A percentile compares a stretch with the other conserved stretches of the same genome.
Evolutionary conservation across 64 coral and sea anemone species (phyloP).

Genomic region (Actinia tenebrosa): DNA sequence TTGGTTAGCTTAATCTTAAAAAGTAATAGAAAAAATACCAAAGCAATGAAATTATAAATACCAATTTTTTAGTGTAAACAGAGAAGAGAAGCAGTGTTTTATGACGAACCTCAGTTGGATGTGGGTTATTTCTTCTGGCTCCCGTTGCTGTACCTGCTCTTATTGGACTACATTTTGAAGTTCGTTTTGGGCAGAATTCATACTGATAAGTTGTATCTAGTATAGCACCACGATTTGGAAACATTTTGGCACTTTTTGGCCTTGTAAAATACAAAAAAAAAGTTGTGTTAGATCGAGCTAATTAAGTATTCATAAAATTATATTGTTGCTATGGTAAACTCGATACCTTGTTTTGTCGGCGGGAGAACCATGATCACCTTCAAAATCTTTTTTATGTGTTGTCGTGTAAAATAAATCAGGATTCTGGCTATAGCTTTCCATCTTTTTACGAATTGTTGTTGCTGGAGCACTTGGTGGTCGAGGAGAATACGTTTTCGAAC

Average conservation of each 20-base stretch:
- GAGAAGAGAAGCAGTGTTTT: not conserved
- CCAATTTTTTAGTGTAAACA: not conserved
- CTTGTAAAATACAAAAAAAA: slow-evolving; percentile 29
- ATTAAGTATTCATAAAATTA: not conserved
- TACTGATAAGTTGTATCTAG: slow-evolving; percentile 57
- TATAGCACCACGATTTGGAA: slow-evolving; percentile 57
- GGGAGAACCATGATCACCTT: slow-evolving; percentile 46
- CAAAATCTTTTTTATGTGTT: slow-evolving; percentile 66
- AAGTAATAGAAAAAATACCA: not conserved
- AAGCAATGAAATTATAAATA: not conserved
- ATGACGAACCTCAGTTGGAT: slow-evolving; percentile 72
- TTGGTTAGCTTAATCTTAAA: not conserved
- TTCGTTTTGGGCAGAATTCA: slow-evolving; percentile 55
- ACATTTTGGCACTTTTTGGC: slow-evolving; percentile 68
- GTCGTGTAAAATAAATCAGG: slow-evolving; percentile 82
- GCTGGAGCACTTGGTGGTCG: slow-evolving; percentile 41
- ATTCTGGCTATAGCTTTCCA: slow-evolving; percentile 62
- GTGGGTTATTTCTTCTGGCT: slow-evolving; percentile 72
- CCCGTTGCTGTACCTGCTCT: slow-evolving; percentile 62
- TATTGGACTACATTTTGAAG: slow-evolving; percentile 19
- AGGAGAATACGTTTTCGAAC: slow-evolving; percentile 8
- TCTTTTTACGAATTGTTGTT: not conserved
- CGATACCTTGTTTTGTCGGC: slow-evolving; percentile 74
- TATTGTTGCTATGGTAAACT: slow-evolving; percentile 47
- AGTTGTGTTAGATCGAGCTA: not conserved